Evolutionary conservation across 92 coral and sea anemone species (phyloP).

Genomic region (Scolanthus callimorphus): DNA sequence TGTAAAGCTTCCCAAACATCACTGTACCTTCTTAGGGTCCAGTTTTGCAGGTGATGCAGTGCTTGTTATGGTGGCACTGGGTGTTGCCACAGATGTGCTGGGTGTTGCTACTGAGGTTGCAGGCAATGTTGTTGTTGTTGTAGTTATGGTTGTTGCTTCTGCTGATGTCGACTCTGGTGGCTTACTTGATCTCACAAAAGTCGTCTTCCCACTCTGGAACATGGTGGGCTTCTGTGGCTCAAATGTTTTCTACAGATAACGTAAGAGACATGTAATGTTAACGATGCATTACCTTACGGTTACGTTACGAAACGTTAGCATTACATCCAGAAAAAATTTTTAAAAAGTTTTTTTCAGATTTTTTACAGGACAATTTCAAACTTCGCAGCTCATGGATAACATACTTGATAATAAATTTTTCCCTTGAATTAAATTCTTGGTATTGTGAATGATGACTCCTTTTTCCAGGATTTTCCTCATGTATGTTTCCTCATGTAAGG

Average conservation of each 20-base stretch:
- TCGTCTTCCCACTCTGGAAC: slow-evolving; percentile 98
- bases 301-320: too few species aligned
- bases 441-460: too few species aligned
- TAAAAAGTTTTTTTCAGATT: too few species aligned
- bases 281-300: too few species aligned
- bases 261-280: background rate
- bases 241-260: slow-evolving; percentile 10
- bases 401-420: too few species aligned
- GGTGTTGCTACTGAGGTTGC: slow-evolving; percentile 3
- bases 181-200: slow-evolving; percentile 52
- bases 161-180: slow-evolving; percentile 15
- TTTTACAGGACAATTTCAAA: too few species aligned
- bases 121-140: slow-evolving; percentile 16
- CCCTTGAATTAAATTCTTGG: too few species aligned
- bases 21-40: background rate
- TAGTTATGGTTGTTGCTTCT: slow-evolving; percentile 20
- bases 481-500: too few species aligned
- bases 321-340: too few species aligned
- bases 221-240: slow-evolving; percentile 81
- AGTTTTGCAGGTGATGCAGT: slow-evolving; percentile 12
- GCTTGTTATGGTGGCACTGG: slow-evolving; percentile 6
- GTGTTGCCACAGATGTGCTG: slow-evolving; percentile 1
- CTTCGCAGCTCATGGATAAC: too few species aligned
- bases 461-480: too few species aligned
- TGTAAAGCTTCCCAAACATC: background rate